These are phyloP conservation scores for Phortica magna DNA, from an alignment of 2,888 invertebrate genomes.

Conservation along the genomic window DNA sequence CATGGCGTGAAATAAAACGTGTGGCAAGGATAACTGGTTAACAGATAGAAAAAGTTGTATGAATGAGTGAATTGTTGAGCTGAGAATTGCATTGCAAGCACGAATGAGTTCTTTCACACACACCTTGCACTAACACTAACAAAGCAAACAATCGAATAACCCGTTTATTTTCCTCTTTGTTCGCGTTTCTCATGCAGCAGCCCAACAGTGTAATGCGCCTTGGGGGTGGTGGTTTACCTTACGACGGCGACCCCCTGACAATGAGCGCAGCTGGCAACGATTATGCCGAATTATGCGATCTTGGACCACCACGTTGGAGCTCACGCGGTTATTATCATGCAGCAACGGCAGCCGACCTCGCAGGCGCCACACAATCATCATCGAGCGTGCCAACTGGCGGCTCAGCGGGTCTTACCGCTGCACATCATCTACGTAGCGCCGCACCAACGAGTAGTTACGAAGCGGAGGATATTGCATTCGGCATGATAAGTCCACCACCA, in stretches of 20 bases:
- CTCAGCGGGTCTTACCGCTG: constrained; percentile 69
- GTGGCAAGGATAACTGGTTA: not conserved
- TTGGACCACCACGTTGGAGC: constrained; percentile 78
- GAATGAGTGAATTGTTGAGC: constrained; percentile 51
- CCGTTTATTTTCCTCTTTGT: not conserved
- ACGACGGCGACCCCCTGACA: constrained; percentile 78
- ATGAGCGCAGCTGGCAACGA: constrained; percentile 79
- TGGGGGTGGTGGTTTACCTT: constrained; percentile 76
- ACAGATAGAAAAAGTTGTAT: not conserved
- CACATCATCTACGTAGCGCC: constrained; percentile 70
- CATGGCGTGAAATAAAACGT: not conserved
- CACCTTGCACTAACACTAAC: not conserved
- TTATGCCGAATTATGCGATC: constrained; percentile 79
- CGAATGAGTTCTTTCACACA: constrained; percentile 39
- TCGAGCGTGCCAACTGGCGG: constrained; percentile 74
- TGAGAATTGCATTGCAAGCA: constrained; percentile 54
- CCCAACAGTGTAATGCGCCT: constrained; percentile 75
- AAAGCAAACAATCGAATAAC: too few relatives aligned
- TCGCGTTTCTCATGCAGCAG: constrained; percentile 49
- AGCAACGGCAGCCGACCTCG: constrained; percentile 64
- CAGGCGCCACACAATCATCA: constrained; percentile 69
- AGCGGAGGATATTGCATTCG: constrained; percentile 77
- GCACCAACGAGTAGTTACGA: constrained; percentile 77
- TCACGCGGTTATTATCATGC: constrained; percentile 77
- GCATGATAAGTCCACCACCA: constrained; percentile 73